A percentile compares a stretch with the other conserved stretches of the same genome.
Conservation (phyloP, 64 coral and sea anemone species). For the Montipora cactus region DNA sequence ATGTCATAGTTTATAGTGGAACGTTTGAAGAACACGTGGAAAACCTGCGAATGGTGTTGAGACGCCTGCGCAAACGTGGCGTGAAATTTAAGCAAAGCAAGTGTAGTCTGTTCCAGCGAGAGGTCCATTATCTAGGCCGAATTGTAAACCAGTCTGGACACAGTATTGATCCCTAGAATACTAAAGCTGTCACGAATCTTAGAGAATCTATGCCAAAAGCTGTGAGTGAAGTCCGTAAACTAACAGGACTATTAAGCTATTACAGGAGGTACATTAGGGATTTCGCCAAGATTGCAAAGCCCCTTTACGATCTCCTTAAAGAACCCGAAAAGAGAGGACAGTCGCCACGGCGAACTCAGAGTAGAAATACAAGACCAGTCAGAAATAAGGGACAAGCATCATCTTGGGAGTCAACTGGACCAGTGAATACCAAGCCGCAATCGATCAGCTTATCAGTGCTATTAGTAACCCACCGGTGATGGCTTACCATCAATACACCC, state of each 20-base stretch:
- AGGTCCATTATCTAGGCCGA: background rate
- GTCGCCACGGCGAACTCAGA: background rate
- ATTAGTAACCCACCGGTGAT: background rate
- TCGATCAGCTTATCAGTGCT: background rate
- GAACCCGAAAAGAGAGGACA: background rate
- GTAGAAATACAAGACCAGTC: background rate
- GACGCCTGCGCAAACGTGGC: background rate
- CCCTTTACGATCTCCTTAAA: constrained; percentile 21
- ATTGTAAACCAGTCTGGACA: background rate
- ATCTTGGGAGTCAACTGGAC: background rate
- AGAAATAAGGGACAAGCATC: background rate
- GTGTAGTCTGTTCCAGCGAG: background rate
- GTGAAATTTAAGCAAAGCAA: constrained; percentile 20
- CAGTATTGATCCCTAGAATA: too few species aligned
- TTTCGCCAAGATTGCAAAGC: background rate
- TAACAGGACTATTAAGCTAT: constrained; percentile 11
- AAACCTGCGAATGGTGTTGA: background rate
- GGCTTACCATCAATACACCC: background rate
- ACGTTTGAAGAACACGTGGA: too few species aligned
- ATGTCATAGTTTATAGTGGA: background rate
- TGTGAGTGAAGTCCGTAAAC: constrained; percentile 11
- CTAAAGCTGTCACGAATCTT: background rate
- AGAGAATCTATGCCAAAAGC: background rate
- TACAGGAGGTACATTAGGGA: background rate
- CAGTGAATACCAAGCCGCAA: background rate